Evolutionary conservation across 2,888 invertebrate genomes (phyloP).

Genomic region (Mactromeris polynyma): DNA sequence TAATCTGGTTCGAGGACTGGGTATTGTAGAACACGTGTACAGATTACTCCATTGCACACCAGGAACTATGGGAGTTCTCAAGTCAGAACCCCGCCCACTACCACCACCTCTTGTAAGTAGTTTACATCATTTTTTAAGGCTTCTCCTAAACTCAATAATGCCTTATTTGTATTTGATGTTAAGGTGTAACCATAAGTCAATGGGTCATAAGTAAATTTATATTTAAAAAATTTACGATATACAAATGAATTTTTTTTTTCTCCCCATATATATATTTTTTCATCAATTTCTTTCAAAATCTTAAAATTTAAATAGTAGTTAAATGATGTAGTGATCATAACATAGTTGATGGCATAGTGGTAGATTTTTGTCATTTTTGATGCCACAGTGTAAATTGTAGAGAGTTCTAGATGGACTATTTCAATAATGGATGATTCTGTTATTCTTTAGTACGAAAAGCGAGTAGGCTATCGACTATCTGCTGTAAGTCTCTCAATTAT

Average conservation of each 20-base stretch:
- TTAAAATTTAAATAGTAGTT: not conserved
- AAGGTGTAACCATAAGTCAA: too few species aligned
- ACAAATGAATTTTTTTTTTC: not conserved
- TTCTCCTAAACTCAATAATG: too few species aligned
- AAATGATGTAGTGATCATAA: not conserved
- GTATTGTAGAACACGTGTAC: slow-evolving; percentile 87
- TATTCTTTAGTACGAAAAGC: slow-evolving; percentile 49
- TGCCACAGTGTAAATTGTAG: not conserved
- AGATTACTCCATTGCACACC: slow-evolving; percentile 86
- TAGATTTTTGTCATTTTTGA: slow-evolving; percentile 1
- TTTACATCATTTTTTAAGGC: too few species aligned
- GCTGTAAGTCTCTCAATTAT: slow-evolving; percentile 52
- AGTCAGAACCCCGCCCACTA: slow-evolving; percentile 77
- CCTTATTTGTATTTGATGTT: too few species aligned
- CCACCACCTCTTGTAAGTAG: slow-evolving; percentile 78
- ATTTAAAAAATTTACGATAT: not conserved
- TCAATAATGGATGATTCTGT: not conserved
- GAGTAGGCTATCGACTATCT: slow-evolving; percentile 55
- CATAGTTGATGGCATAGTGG: not conserved
- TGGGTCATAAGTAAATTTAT: too few species aligned
- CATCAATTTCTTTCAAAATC: not conserved
- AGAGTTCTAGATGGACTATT: not conserved
- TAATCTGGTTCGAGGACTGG: slow-evolving; percentile 86
- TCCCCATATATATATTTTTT: not conserved
- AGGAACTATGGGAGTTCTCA: slow-evolving; percentile 84